These are phyloP conservation scores for Pyrrhia umbra DNA, from an alignment of 2,888 invertebrate species.

Conservation along the genomic window DNA sequence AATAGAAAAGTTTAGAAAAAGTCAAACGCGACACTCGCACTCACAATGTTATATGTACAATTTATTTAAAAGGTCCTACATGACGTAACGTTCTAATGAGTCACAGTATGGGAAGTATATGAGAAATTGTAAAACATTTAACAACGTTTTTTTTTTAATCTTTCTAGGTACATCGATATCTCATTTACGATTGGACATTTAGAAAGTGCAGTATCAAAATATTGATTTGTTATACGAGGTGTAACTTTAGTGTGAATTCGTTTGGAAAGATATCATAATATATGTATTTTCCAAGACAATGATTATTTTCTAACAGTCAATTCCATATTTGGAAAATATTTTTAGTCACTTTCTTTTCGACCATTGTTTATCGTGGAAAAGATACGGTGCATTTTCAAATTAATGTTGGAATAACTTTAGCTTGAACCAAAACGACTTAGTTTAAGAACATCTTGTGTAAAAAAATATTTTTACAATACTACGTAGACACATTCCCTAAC, in stretches of 20 bases:
- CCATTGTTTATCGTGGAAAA: background rate
- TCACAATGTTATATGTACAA: constrained; percentile 63
- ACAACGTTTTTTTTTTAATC: constrained; percentile 19
- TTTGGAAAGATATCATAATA: background rate
- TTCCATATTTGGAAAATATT: background rate
- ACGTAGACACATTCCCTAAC: constrained; percentile 30
- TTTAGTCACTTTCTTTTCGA: background rate
- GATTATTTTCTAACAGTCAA: background rate
- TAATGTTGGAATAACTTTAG: background rate
- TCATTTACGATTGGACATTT: constrained; percentile 49
- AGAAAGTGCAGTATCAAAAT: constrained; percentile 60
- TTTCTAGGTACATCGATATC: constrained; percentile 34
- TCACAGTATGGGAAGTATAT: constrained; percentile 57
- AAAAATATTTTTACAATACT: constrained; percentile 30
- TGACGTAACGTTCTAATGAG: constrained; percentile 60
- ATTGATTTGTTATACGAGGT: constrained; percentile 51
- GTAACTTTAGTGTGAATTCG: constrained; percentile 5
- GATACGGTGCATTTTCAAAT: background rate
- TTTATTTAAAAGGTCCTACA: constrained; percentile 59
- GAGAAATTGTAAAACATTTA: constrained; percentile 36
- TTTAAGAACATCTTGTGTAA: constrained; percentile 38
- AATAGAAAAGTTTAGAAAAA: constrained; percentile 65
- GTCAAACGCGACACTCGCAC: constrained; percentile 58
- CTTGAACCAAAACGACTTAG: constrained; percentile 1
- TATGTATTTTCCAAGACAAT: background rate